Base-by-base conservation (phyloP, 2,113 vertebrate species). In the Kryptolebias marmoratus region DNA sequence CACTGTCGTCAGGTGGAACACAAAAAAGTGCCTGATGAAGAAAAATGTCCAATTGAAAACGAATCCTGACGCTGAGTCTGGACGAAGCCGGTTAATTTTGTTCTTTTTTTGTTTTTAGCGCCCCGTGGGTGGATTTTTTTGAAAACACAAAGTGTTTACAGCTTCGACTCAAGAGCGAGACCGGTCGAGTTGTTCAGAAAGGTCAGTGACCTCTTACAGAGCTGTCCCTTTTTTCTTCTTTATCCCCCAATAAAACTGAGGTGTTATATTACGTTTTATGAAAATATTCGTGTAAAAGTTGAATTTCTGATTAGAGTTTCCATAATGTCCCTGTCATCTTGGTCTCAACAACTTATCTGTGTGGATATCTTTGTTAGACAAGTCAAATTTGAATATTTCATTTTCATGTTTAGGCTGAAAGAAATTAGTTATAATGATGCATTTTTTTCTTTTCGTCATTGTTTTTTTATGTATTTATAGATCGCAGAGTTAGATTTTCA, bases 171-270 rank as follows among this genome's bases (percentile, higher is more conserved):
- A 48, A 68, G 67, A 87, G 81, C 2, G 85, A 89, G 83, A 85
- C 68, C 4, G 28, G 58, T 68, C 79, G 53, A 79, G 39, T 64
- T 42, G 1, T 45, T 6, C 27, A 44, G 73, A 82, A 64, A 75
- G 30, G 88, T 90, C 71, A 56, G 15, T 87, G 88, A 86, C 72
- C 77, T 77, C 79, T 30, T 14, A 22, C 15, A 39, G 2, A 56
- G 32, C 45, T 58, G 27, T 22, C 22, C 22, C 22, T 65, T 15
- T 15, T 64, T 70, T 50, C 54, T n/a, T 18, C 31, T 11, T 31
- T 22, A 22, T 22, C 22, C 22, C 30, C 18, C 12, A 49, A 9
- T 8, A n/a, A 14, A 45, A 47, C 10, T 36, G 13, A 45, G 22
- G 11, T 31, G 2, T 28, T 4, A 53, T 32, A 53, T 32, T 3